Evolutionary conservation across 2,888 invertebrate genomes (phyloP).

Genomic region (Eulithis testata): DNA sequence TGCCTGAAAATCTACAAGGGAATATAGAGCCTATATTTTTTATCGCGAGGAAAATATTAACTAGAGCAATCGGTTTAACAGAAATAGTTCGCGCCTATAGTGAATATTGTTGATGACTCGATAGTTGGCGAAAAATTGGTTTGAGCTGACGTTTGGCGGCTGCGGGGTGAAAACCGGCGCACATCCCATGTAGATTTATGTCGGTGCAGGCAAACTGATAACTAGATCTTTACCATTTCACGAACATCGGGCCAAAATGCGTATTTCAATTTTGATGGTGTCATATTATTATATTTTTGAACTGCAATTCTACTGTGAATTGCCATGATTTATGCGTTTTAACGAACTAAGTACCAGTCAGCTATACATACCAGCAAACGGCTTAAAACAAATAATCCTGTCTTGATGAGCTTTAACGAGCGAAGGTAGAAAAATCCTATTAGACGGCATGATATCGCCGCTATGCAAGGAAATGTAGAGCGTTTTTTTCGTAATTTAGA

Average conservation of each 20-base stretch:
- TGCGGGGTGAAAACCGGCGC: slow-evolving; percentile 30
- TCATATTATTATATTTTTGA: slow-evolving; percentile 12
- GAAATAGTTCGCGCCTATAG: slow-evolving; percentile 46
- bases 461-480: slow-evolving; percentile 47
- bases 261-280: slow-evolving; percentile 18
- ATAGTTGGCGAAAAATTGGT: slow-evolving; percentile 37
- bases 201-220: slow-evolving; percentile 35
- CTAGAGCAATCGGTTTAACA: slow-evolving; percentile 49
- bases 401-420: slow-evolving; percentile 18
- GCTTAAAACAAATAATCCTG: slow-evolving; percentile 5
- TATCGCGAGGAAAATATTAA: slow-evolving; percentile 51
- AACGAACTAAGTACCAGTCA: not conserved
- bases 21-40: slow-evolving; percentile 62
- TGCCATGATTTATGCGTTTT: not conserved
- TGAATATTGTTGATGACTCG: slow-evolving; percentile 49
- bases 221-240: slow-evolving; percentile 30
- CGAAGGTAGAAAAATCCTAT: slow-evolving; percentile 14
- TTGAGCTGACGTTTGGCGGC: slow-evolving; percentile 33
- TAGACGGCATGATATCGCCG: slow-evolving; percentile 41
- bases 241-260: slow-evolving; percentile 12
- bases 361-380: not conserved
- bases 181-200: slow-evolving; percentile 41
- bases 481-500: slow-evolving; percentile 72
- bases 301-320: not conserved
- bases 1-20: slow-evolving; percentile 51